These are phyloP conservation scores for Halcyon smyrnensis DNA, from an alignment of 2,797 vertebrate species.

Conservation along the genomic window DNA sequence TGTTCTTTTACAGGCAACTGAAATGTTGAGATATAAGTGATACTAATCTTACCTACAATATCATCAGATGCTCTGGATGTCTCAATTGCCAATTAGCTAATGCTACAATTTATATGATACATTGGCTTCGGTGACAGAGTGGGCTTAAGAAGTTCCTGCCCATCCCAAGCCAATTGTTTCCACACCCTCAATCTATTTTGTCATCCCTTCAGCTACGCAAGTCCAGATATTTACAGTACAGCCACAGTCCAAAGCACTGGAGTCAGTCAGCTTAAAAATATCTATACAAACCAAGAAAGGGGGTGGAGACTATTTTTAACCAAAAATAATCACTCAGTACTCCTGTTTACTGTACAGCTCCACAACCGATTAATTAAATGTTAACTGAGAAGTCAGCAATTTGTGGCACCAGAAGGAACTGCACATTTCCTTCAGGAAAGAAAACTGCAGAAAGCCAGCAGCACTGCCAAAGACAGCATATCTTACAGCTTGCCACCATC, in stretches of 20 bases:
- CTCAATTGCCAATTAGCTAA: neutral
- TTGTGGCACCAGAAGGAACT: conserved; percentile 11
- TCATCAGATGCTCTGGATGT: neutral
- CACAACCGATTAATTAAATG: neutral
- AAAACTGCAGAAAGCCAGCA: neutral
- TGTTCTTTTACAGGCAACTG: neutral
- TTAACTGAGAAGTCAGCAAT: conserved; percentile 4
- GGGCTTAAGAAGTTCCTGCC: neutral
- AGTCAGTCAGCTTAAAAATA: neutral
- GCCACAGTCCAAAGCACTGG: neutral
- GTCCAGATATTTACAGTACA: neutral
- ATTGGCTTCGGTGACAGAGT: neutral
- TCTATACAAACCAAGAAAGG: neutral
- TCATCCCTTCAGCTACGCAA: neutral
- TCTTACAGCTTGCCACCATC: neutral
- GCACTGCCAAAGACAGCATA: neutral
- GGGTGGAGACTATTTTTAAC: neutral
- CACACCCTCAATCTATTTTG: neutral
- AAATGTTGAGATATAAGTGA: neutral
- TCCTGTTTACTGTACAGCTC: neutral
- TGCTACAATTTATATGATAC: neutral
- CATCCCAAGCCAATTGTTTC: neutral
- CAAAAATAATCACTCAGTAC: neutral
- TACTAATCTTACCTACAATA: neutral
- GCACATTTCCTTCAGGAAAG: neutral